A percentile compares a stretch with the other conserved stretches of the same genome.
These are phyloP conservation scores for Thomomys bottae DNA, from an alignment of 2,113 vertebrate genomes.

Conservation along the genomic window DNA sequence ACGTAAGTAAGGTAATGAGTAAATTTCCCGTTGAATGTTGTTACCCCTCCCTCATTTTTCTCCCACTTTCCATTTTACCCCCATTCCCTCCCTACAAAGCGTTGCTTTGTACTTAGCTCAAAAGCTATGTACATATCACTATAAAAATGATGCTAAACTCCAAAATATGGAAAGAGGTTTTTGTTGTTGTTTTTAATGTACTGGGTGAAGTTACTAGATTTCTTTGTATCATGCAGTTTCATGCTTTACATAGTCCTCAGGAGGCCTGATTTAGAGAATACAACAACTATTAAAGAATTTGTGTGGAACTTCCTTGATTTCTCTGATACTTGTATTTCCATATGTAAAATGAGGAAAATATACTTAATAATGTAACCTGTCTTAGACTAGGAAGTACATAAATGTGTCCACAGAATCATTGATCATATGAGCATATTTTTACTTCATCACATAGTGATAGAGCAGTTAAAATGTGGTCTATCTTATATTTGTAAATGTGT, in stretches of 20 bases:
- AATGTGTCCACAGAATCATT: background rate
- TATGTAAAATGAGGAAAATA: background rate
- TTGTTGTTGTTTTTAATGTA: too few relatives aligned
- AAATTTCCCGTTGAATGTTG: too few relatives aligned
- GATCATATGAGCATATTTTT: background rate
- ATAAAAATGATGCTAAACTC: too few relatives aligned
- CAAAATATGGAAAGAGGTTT: too few relatives aligned
- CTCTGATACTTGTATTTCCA: background rate
- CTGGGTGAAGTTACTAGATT: background rate
- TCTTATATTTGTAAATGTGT: background rate
- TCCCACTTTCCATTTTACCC: too few relatives aligned
- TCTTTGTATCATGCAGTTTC: background rate
- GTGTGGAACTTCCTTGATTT: background rate
- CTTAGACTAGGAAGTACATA: background rate
- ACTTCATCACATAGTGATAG: background rate
- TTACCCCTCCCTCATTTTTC: too few relatives aligned
- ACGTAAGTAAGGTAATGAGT: too few relatives aligned
- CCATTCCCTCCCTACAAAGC: too few relatives aligned
- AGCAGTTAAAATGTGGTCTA: background rate
- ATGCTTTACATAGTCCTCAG: background rate
- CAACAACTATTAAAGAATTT: background rate
- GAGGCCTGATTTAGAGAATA: background rate
- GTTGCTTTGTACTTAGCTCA: too few relatives aligned
- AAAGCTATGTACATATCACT: too few relatives aligned
- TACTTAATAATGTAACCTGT: too few relatives aligned